phyloP scores from a whole-genome alignment of 2,888 invertebrate genomes.

The Gari tellinella region DNA sequence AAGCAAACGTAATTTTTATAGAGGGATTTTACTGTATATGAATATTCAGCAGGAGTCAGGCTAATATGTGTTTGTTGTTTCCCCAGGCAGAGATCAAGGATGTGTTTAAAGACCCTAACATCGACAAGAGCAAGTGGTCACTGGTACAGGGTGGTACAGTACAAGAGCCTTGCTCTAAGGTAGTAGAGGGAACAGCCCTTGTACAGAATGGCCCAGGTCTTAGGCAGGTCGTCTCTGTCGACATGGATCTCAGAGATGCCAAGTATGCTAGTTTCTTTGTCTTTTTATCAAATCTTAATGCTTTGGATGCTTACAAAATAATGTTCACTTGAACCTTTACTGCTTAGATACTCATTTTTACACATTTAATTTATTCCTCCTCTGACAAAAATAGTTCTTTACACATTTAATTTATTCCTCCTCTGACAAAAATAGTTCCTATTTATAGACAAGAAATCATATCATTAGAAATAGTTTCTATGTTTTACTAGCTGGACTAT shows the following conservation, averaged over 20 bases:
- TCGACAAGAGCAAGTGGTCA: slow-evolving; percentile 77
- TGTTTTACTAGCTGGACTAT: too few species aligned
- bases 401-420: too few species aligned
- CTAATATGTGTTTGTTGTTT: too few species aligned
- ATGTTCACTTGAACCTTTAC: not conserved
- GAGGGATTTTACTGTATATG: too few species aligned
- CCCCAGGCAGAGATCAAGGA: slow-evolving; percentile 80
- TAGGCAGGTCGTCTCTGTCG: slow-evolving; percentile 78
- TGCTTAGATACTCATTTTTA: too few species aligned
- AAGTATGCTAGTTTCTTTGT: slow-evolving; percentile 66
- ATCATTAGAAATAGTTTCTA: not conserved
- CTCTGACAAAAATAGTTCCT: too few species aligned
- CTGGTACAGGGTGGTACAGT: slow-evolving; percentile 81
- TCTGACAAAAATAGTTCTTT: too few species aligned
- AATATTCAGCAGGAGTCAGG: too few species aligned
- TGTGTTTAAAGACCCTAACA: slow-evolving; percentile 73
- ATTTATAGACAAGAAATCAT: not conserved
- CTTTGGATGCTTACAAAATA: too few species aligned
- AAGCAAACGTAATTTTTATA: too few species aligned
- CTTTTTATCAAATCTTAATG: too few species aligned
- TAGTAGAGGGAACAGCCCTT: slow-evolving; percentile 80
- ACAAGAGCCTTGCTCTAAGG: slow-evolving; percentile 73
- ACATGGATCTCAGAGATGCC: slow-evolving; percentile 82
- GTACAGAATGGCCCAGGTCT: slow-evolving; percentile 78
- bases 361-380: too few species aligned